Base-by-base conservation (phyloP, 2,797 vertebrate genomes). In the Tenualosa thibaudeaui region DNA sequence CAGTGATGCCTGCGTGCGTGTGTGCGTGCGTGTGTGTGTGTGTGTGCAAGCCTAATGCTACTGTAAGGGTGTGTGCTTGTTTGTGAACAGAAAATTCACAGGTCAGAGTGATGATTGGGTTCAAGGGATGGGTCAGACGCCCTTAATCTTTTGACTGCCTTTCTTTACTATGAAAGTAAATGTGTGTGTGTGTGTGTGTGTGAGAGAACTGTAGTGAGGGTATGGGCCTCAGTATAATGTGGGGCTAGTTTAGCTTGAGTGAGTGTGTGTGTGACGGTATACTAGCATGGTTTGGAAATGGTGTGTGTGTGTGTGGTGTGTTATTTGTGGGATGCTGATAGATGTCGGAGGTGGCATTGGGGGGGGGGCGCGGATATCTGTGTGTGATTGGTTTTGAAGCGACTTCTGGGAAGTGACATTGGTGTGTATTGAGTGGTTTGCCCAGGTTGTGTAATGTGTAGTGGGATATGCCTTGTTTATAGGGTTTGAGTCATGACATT, bases 1-100 rank as follows among this genome's bases (percentile, higher is more conserved):
- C n/a, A 37, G 40, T 85, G 17, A n/a, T n/a, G n/a, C n/a, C n/a
- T 31, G 31, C 1, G 62, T 78, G 17, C 37, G 62, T 78, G 54
- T 83, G 54, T 46, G 82, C 17, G 60, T 56, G 54, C n/a, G 40
- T 85, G 17, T 31, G 31, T 31, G 62, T 78, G 17, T 53, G 62
- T 78, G 54, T 83, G 54, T 46, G 82, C 17, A 10, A 8, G 7
- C 12, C 8, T 26, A 9, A 13, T 65, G 62, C 10, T 68, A 8
- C 31, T 37, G 26, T 37, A 15, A 71, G 26, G 65, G 31, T 71
- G 13, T 71, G 65, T 1, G 12, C 5, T 71, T 37, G 10, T 37
- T 31, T 71, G 26, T 37, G 65, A 12, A 3, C 24, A 10, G 2
- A 31, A 65, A 31, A 65, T 22, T 46, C 7, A 46, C 4, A 51